Evolutionary conservation across 2,113 vertebrate species (phyloP).

Genomic region (Anhinga anhinga): DNA sequence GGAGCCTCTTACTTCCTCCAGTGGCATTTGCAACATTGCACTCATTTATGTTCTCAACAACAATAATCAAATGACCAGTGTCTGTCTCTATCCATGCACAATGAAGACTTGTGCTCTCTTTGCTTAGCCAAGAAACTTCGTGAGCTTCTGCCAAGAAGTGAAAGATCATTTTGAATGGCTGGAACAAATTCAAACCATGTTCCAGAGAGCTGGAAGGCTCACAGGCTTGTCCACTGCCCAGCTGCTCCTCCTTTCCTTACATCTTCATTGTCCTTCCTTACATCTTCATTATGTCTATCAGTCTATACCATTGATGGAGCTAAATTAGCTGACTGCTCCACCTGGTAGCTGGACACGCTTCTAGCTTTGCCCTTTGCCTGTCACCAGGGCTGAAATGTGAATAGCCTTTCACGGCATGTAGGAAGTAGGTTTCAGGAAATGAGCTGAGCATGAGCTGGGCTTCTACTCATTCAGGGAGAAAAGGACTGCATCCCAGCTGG

Average conservation of each 20-base stretch:
- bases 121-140: constrained; percentile 38
- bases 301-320: background rate
- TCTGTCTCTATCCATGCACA: constrained; percentile 10
- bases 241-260: constrained; percentile 41
- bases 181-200: constrained; percentile 59
- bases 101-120: constrained; percentile 48
- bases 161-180: constrained; percentile 61
- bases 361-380: background rate
- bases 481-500: background rate
- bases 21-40: constrained; percentile 51
- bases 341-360: background rate
- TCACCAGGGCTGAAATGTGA: background rate
- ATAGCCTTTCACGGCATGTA: background rate
- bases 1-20: constrained; percentile 47
- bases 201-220: constrained; percentile 43
- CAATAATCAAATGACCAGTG: constrained; percentile 57
- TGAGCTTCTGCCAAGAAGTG: constrained; percentile 57
- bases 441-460: background rate
- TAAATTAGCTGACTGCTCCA: constrained; percentile 8
- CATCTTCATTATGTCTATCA: constrained; percentile 17
- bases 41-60: constrained; percentile 43
- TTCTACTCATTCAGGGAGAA: background rate
- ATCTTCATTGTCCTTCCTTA: constrained; percentile 37
- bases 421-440: constrained; percentile 13
- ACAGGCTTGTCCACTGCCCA: constrained; percentile 43